Percentiles rank a stretch among this genome's conserved stretches.
Conservation (phyloP, 2,797 vertebrate species). For the Sebastes taczanowskii region DNA sequence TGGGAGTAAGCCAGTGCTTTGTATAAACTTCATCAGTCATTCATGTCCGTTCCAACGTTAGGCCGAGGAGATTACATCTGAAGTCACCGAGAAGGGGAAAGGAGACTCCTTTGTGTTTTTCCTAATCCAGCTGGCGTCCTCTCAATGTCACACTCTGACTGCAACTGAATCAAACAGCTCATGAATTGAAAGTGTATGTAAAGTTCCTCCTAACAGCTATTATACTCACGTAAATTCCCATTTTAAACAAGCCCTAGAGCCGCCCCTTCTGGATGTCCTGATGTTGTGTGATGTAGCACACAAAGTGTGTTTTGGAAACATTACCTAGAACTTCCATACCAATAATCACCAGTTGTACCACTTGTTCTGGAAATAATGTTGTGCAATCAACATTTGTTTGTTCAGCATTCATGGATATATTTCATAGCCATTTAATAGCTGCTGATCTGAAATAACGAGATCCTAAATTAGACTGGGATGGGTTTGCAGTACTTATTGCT, state of each 20-base stretch:
- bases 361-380: slow-evolving; percentile 16
- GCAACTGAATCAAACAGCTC: slow-evolving; percentile 6
- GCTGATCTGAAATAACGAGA: neutral
- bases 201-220: neutral
- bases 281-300: neutral
- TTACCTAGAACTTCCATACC: neutral
- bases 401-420: neutral
- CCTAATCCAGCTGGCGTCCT: slow-evolving; percentile 13
- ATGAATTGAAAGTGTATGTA: neutral
- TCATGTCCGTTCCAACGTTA: neutral
- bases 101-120: slow-evolving; percentile 20
- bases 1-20: slow-evolving; percentile 13
- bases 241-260: neutral
- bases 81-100: neutral
- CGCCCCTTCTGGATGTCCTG: neutral
- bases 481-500: neutral
- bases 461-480: neutral
- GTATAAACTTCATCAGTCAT: slow-evolving; percentile 13
- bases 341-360: neutral
- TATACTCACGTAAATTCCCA: neutral
- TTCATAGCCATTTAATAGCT: slow-evolving; percentile 14
- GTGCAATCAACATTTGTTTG: neutral
- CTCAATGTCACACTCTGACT: slow-evolving; percentile 13
- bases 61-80: slow-evolving; percentile 24
- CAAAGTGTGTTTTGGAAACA: neutral